Base-by-base conservation (phyloP, 2,797 vertebrate genomes). In the Octomys mimax region DNA sequence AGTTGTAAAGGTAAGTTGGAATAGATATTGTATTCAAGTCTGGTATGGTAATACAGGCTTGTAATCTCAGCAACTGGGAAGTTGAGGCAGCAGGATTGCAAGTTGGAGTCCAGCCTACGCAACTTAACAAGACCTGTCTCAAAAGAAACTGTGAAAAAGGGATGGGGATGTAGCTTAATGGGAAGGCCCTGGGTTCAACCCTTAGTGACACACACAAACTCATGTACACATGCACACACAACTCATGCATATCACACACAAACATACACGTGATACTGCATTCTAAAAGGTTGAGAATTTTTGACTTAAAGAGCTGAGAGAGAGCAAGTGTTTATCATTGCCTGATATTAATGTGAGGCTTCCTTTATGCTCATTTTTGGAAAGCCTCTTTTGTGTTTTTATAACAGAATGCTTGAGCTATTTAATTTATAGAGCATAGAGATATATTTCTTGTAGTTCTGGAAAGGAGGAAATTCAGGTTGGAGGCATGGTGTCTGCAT, bases 1-100 rank as follows among this genome's bases (percentile, higher is more conserved):
- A 78, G 57, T 89, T 92, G 22, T 89, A 93, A 87, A 64, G 64
- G 31, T n/a, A 89, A 83, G 19, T 86, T 93, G 42, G 24, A 86
- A 59, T 78, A 52, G 7, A 49, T 61, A 39, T 3, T 85, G 14
- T 5, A 77, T 61, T 89, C 11, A 33, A 46, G 5, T 5, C 71
- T 26, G 39, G 39, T 4, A 28, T 75, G 39, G 22, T 46, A 12
- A 46, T 22, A 13, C 9, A 33, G 33, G 13, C 33, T n/a, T 71
- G 33, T 39, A 21, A 39, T 71, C 70, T 39, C 36, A 71, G 70
- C n/a, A 21, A 9, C 22, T 26, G 22, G 39, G 39, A 42, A 10
- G 71, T 21, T 26, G 39, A 75, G 71, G 39, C 71, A 75, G 10
- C 4, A 28, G n/a, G n/a, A 71, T 71, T 10, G 7, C 19, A 71